Evolutionary conservation across 2,888 invertebrate species (phyloP).

Genomic region (Lycaena phlaeas): DNA sequence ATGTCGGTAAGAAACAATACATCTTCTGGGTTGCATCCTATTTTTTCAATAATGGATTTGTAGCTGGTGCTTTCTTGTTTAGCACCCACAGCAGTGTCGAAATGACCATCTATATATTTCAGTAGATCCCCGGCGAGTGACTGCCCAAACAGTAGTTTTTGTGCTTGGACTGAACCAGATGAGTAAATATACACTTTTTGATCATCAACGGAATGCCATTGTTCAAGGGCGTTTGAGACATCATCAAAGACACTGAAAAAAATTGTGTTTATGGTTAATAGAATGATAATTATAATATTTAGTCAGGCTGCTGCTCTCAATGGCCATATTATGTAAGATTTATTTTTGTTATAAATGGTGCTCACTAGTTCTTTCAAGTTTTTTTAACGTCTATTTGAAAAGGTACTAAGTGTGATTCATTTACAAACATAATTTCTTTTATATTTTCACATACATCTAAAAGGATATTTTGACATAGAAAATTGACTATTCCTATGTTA

Average conservation of each 20-base stretch:
- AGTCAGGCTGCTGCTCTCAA: too few species aligned
- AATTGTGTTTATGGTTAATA: slow-evolving; percentile 1
- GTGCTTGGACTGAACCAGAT: slow-evolving; percentile 92
- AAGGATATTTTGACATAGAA: too few species aligned
- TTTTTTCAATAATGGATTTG: slow-evolving; percentile 78
- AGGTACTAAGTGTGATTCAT: too few species aligned
- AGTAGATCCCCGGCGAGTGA: slow-evolving; percentile 84
- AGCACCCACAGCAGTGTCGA: slow-evolving; percentile 88
- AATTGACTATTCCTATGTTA: too few species aligned
- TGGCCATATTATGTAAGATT: too few species aligned
- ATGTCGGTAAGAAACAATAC: slow-evolving; percentile 92
- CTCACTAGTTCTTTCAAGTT: too few species aligned
- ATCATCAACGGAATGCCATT: slow-evolving; percentile 78
- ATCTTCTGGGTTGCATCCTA: slow-evolving; percentile 76
- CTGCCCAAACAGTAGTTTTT: slow-evolving; percentile 87
- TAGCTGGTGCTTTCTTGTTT: slow-evolving; percentile 88
- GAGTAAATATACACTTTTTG: slow-evolving; percentile 88
- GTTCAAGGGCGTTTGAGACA: slow-evolving; percentile 81
- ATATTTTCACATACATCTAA: too few species aligned
- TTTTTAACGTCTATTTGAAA: too few species aligned
- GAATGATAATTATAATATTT: too few species aligned
- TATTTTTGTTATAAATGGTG: too few species aligned
- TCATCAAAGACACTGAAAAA: slow-evolving; percentile 88
- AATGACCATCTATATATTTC: slow-evolving; percentile 82
- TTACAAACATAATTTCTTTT: too few species aligned